Evolutionary conservation across 2,113 vertebrate species (phyloP), one percentile per base, ranked within the genome.

Genomic region (Spea bombifrons): DNA sequence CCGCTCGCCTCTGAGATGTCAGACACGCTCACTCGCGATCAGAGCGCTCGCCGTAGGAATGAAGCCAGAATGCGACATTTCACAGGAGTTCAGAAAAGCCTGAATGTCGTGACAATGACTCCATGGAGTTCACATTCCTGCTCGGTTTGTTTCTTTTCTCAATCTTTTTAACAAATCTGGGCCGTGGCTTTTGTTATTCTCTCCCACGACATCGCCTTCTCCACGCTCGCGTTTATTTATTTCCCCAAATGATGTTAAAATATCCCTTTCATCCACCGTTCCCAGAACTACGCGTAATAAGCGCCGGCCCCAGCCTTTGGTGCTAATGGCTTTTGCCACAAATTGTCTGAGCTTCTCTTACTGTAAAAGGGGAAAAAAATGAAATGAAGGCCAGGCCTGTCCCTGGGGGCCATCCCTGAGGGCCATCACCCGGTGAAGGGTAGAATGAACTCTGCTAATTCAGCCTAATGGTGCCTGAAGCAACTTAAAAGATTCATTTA

Each of bases 161-260:
- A 71, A 71, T 71, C 69, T 71, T 8, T 52, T 17, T 17, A 16
- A 43, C 1, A 71, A 71, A 71, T 71, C 69, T 71, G 8, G 48
- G 3, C 48, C n/a, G 9, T 71, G 13, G 47, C 47, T 70, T 70
- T 46, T 3, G 49, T 50, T 71, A 10, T 50, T 10, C 17, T 71
- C 69, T 52, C 69, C 69, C 69, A 71, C 67, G 67, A n/a, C 67
- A 47, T 50, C 50, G 67, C 53, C 3, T 50, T n/a, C 47, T 50
- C 3, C 13, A 46, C 47, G n/a, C 7, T 15, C 44, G 46, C 10
- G 7, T 68, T 68, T 59, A 59, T 59, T 48, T 65, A 66, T 16
- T 50, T 17, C 67, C 47, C 47, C 46, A 70, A 50, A 49, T 70
- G 46, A 70, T 50, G n/a, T 50, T 16, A 70, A 50, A 70, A 70